Percentiles rank a stretch among this genome's conserved stretches.
phyloP scores from a whole-genome alignment of 2,113 vertebrate genomes.

The Brachirus orientalis region DNA sequence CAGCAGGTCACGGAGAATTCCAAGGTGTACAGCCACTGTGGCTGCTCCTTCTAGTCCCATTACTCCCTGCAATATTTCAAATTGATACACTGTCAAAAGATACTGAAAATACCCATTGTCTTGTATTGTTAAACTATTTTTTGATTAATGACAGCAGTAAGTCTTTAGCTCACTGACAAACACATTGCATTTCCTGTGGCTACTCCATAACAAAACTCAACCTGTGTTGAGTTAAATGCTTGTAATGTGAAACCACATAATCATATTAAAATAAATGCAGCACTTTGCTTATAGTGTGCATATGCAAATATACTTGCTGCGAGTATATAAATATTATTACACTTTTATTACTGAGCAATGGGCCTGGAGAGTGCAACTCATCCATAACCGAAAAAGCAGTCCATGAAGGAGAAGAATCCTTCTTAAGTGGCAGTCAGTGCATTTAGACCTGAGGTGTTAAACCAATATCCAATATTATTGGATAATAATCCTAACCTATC shows the following conservation, averaged over 20 bases:
- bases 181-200: not conserved
- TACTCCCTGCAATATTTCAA: not conserved
- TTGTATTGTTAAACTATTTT: not conserved
- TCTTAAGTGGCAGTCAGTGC: slow-evolving; percentile 15
- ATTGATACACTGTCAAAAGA: not conserved
- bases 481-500: slow-evolving; percentile 40
- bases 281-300: not conserved
- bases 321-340: not conserved
- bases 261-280: not conserved
- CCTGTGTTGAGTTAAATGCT: not conserved
- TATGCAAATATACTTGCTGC: not conserved
- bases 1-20: not conserved
- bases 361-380: slow-evolving; percentile 5
- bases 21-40: not conserved
- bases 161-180: not conserved
- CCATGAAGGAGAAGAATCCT: not conserved
- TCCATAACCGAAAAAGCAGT: slow-evolving; percentile 12
- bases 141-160: not conserved
- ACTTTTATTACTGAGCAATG: slow-evolving; percentile 11
- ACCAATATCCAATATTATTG: slow-evolving; percentile 42
- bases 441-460: slow-evolving; percentile 32
- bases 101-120: not conserved
- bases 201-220: not conserved
- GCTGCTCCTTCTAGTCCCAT: not conserved
- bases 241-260: not conserved